Base-by-base conservation (phyloP, 2,797 vertebrate species). In the Spondyliosoma cantharus region DNA sequence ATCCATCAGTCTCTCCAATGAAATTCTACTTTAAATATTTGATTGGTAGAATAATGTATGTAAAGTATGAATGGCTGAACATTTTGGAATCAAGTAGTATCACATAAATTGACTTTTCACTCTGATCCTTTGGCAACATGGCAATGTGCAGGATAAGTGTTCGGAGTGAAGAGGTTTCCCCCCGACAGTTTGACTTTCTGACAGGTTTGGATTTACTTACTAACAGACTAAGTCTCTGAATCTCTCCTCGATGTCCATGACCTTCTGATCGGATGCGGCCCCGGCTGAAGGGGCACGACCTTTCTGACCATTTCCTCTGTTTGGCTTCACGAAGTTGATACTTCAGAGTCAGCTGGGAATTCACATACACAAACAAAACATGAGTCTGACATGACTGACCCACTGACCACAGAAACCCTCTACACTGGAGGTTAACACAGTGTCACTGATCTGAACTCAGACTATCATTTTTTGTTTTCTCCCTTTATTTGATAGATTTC, bases 341-440 rank as follows among this genome's bases (percentile, higher is more conserved):
- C 83, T 83, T 68, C 58, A 74, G 68, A 43, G 83, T n/a, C 85
- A 63, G 82, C 74, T 29, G 89, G 86, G 85, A 89, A 85, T 90
- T 82, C 68, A 62, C 24, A 88, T 13, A 73, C 71, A 42, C 74
- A 78, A 71, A 86, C 53, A 58, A 27, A 74, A 74, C 78, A 56
- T 48, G 29, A 52, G 57, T 22, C 56, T 62, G 65, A 74, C 17
- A 12, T 13, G 1, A 16, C 24, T 11, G 65, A 79, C 49, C 50
- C 49, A 16, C 43, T 71, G 49, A 73, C 16, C 5, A 0, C 8
- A 16, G 75, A 53, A 71, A 76, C 6, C 45, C 2, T 54, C 46
- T 4, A 9, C 27, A 17, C 2, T 24, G 48, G 7, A 60, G 48
- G 19, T 54, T 16, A 20, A 3, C 25, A 15, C 24, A 32, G 48